Base-by-base conservation (phyloP, 2,888 invertebrate species). In the Tanypteryx hageni region DNA sequence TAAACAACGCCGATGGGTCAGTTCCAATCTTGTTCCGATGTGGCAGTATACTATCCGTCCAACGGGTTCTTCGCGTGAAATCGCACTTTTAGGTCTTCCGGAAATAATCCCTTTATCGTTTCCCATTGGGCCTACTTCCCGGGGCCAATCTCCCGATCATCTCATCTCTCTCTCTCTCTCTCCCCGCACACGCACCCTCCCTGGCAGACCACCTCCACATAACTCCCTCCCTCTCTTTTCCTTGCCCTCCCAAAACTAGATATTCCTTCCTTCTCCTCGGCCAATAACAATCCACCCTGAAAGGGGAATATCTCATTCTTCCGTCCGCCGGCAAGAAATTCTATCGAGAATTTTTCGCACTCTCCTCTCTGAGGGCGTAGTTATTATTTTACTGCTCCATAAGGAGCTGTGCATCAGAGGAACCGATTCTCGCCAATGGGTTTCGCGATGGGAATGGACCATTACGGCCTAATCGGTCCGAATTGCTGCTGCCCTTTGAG, bases 361-460 rank as follows among this genome's bases (percentile, higher is more conserved):
- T 18, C 44, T 64, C 57, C 56, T 13, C 57, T n/a, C 14, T 56
- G 2, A 7, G 56, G 4, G 83, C 3, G 56, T 7, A 18, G 68
- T 89, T 89, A 89, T 89, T 89, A 89, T 89, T 89, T 89, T 64
- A 89, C 44, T 68, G 89, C 89, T 11, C 44, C 61, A n/a, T 64
- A 64, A 61, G 64, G 61, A 59, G 61, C 89, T 16, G 86, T 58
- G 86, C 0, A 3, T 13, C 10, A 18, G 59, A 13, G 58, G 14
- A n/a, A 27, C 22, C n/a, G 13, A 27, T 27, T 27, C 22, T n/a
- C 76, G 13, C 9, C 76, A 2, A 9, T 18, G 27, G 76, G 22
- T 27, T 76, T 76, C 27, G 22, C 76, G 18, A 22, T 22, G 18
- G 18, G 27, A 76, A 76, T 76, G 76, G 76, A 22, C 76, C 76